phyloP scores from a whole-genome alignment of 2,888 invertebrate genomes.

The Lamellibrachia columna region DNA sequence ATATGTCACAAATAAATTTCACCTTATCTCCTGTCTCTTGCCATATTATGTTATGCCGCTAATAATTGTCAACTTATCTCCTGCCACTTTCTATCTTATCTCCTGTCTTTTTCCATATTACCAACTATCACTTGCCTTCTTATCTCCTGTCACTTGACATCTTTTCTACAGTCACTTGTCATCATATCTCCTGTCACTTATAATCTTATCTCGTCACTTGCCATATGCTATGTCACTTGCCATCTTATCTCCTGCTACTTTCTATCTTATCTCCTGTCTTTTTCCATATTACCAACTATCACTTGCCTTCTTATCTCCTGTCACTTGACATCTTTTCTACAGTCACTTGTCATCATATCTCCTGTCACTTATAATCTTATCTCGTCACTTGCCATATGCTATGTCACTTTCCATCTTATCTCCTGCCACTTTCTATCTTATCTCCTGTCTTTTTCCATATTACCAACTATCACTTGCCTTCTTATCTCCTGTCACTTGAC shows the following conservation, averaged over 20 bases:
- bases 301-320: no score
- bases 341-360: background rate
- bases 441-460: background rate
- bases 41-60: background rate
- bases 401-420: background rate
- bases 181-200: no score
- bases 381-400: background rate
- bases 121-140: background rate
- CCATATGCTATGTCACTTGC: background rate
- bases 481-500: background rate
- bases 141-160: background rate
- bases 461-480: background rate
- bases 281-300: no score
- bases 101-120: background rate
- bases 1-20: background rate
- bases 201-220: background rate
- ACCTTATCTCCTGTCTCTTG: background rate
- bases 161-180: background rate
- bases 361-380: background rate
- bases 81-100: background rate
- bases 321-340: no score
- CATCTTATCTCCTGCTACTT: background rate
- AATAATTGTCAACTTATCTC: background rate
- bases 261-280: background rate
- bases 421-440: background rate